Percentiles rank a stretch among this genome's conserved stretches.
Evolutionary conservation across 1,140 invertebrate species (phyloP).

Genomic region (Lanistes nyassanus): DNA sequence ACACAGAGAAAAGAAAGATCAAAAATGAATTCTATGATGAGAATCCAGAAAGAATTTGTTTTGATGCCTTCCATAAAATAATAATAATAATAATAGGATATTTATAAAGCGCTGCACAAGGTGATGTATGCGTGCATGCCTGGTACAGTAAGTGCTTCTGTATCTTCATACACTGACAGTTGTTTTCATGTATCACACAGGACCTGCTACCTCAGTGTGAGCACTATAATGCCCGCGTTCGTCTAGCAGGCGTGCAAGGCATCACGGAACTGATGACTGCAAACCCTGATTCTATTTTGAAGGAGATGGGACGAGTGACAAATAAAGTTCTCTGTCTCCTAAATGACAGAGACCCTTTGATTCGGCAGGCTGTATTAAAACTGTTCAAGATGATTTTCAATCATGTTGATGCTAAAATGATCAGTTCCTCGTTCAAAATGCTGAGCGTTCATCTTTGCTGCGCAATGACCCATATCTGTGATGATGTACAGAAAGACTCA

Average conservation of each 20-base stretch:
- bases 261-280: neutral
- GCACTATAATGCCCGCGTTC: neutral
- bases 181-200: neutral
- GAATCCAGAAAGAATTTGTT: too few species aligned
- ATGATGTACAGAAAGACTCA: constrained; percentile 2
- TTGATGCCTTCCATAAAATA: too few species aligned
- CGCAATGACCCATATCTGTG: constrained; percentile 3
- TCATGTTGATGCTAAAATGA: neutral
- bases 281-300: neutral
- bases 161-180: neutral
- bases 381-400: neutral
- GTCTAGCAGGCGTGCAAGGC: neutral
- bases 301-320: neutral
- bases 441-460: constrained; percentile 6
- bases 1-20: too few species aligned
- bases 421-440: neutral
- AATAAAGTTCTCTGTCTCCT: constrained; percentile 3
- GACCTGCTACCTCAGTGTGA: neutral
- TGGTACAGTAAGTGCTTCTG: neutral
- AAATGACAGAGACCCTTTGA: constrained; percentile 3
- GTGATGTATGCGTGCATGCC: too few species aligned
- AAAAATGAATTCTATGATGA: too few species aligned
- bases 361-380: constrained; percentile 4
- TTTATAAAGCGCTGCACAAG: too few species aligned
- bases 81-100: too few species aligned